phyloP scores from a whole-genome alignment of 2,888 invertebrate genomes.

The Pammene fasciana region DNA sequence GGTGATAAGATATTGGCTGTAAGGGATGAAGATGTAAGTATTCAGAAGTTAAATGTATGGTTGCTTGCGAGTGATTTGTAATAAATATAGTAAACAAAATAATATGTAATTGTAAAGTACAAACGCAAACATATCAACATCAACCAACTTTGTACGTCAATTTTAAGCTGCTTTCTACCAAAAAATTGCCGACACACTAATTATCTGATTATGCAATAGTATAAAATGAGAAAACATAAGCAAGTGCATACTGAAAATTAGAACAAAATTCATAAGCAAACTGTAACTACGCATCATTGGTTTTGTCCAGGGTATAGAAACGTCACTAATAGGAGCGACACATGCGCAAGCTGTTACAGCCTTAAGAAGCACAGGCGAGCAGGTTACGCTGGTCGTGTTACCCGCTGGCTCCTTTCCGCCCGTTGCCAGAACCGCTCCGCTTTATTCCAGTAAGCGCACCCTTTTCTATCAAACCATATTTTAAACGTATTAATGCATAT shows the following conservation, averaged over 20 bases:
- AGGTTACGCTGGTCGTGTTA: constrained; percentile 75
- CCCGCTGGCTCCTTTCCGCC: constrained; percentile 75
- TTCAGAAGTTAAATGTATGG: not conserved
- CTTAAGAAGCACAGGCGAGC: constrained; percentile 75
- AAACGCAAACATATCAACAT: too few species aligned
- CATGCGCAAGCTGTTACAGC: constrained; percentile 78
- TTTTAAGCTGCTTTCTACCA: too few species aligned
- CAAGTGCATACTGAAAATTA: too few species aligned
- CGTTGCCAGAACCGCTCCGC: constrained; percentile 70
- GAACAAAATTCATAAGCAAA: too few species aligned
- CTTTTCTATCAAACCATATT: constrained; percentile 37
- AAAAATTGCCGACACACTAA: too few species aligned
- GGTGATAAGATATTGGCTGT: constrained; percentile 81
- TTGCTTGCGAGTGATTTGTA: too few species aligned
- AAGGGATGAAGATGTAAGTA: constrained; percentile 76
- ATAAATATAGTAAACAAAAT: too few species aligned
- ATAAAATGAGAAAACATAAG: too few species aligned
- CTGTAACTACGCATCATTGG: not conserved
- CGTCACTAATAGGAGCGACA: constrained; percentile 75
- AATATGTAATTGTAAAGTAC: too few species aligned
- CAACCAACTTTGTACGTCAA: too few species aligned
- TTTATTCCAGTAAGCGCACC: constrained; percentile 71
- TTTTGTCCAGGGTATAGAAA: constrained; percentile 71
- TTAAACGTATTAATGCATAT: too few species aligned
- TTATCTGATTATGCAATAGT: too few species aligned